Evolutionary conservation across 1,140 invertebrate species (phyloP).

Genomic region (Drosophila subpulchrella): DNA sequence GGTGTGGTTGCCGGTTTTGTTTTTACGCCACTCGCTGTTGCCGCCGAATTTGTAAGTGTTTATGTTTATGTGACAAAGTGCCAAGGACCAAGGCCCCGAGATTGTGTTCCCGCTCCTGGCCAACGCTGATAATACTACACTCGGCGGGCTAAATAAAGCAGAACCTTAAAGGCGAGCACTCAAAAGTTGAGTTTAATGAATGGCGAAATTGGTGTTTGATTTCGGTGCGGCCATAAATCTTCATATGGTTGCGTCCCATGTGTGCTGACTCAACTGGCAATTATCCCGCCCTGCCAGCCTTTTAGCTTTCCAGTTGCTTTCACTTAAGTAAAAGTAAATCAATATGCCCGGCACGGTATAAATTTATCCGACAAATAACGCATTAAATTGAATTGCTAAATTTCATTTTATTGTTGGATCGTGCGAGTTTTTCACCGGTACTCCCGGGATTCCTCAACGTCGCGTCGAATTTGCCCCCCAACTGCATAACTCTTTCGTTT

Average conservation of each 20-base stretch:
- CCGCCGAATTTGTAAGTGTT: conserved; percentile 67
- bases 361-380: conserved; percentile 78
- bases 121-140: conserved; percentile 32
- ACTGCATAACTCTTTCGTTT: conserved; percentile 79
- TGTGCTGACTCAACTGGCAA: conserved; percentile 64
- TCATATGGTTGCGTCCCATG: conserved; percentile 61
- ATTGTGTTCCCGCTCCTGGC: conserved; percentile 19
- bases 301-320: conserved; percentile 20
- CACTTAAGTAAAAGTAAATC: conserved; percentile 59
- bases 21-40: conserved; percentile 30
- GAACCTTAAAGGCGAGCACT: conserved; percentile 63
- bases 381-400: conserved; percentile 82
- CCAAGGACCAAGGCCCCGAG: conserved; percentile 7
- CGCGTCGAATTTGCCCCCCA: neutral
- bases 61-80: conserved; percentile 75
- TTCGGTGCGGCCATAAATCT: conserved; percentile 68
- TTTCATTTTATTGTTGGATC: conserved; percentile 77
- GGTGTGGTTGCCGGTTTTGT: conserved; percentile 19
- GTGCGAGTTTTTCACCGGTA: conserved; percentile 43
- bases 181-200: conserved; percentile 73
- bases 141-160: conserved; percentile 1
- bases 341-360: conserved; percentile 65
- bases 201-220: conserved; percentile 79
- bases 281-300: conserved; percentile 49
- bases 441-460: conserved; percentile 8